phyloP scores from a whole-genome alignment of 2,113 vertebrate species.

The Etheostoma cragini region DNA sequence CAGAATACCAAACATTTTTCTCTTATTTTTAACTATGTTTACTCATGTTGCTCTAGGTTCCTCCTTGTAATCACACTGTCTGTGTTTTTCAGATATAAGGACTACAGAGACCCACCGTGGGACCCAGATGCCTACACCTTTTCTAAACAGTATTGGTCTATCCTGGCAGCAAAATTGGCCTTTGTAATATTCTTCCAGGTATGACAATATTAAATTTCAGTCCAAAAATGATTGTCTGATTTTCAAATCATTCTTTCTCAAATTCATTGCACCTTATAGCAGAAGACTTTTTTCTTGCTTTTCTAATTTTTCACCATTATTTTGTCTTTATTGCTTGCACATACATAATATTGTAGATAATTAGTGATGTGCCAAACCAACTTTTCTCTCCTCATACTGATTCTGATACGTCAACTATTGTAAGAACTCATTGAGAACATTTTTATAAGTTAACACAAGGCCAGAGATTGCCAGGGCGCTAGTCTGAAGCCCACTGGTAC shows the following conservation, averaged over 20 bases:
- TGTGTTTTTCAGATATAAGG: conserved; percentile 90
- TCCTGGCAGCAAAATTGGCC: conserved; percentile 93
- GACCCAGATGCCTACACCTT: conserved; percentile 90
- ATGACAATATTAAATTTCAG: conserved; percentile 40
- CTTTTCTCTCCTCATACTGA: background rate
- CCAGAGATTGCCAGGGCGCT: background rate
- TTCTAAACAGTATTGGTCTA: conserved; percentile 96
- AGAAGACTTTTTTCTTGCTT: background rate
- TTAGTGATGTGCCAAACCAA: background rate
- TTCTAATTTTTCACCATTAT: background rate
- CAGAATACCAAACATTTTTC: background rate
- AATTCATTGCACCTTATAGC: conserved; percentile 76
- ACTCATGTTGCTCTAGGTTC: background rate
- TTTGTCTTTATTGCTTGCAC: background rate
- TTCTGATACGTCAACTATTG: background rate
- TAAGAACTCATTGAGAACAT: background rate
- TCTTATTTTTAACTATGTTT: background rate
- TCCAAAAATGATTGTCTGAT: conserved; percentile 52
- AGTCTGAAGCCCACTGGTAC: background rate
- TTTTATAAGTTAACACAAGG: background rate
- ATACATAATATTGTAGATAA: background rate
- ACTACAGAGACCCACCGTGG: conserved; percentile 98
- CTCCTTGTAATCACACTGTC: conserved; percentile 16
- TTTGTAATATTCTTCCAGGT: conserved; percentile 99
- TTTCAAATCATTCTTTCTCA: conserved; percentile 89